Evolutionary conservation across 2,113 vertebrate species (phyloP).

Genomic region (Plecotus auritus): DNA sequence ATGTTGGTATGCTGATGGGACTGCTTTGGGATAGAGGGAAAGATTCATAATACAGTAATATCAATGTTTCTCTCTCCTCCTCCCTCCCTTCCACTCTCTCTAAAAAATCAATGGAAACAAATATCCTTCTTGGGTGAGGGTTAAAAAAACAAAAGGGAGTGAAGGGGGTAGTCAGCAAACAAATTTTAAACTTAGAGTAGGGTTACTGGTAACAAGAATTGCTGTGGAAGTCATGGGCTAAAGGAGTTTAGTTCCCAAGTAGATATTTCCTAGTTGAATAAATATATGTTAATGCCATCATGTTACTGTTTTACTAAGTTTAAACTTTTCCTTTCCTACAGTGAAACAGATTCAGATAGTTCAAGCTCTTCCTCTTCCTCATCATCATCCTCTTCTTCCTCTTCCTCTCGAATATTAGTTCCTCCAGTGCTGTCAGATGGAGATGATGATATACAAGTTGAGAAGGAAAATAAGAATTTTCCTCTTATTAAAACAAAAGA

Average conservation of each 20-base stretch:
- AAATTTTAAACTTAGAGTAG: not conserved
- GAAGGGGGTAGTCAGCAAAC: not conserved
- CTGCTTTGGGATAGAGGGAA: too few species aligned
- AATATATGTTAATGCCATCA: not conserved
- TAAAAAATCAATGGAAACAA: too few species aligned
- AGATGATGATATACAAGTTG: conserved; percentile 70
- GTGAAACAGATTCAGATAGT: conserved; percentile 81
- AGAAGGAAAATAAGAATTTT: conserved; percentile 69
- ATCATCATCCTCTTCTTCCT: conserved; percentile 65
- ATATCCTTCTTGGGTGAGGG: too few species aligned
- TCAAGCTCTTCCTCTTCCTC: conserved; percentile 75
- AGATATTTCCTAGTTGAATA: not conserved
- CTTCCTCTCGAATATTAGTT: conserved; percentile 37
- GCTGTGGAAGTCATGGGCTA: not conserved
- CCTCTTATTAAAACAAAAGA: conserved; percentile 80
- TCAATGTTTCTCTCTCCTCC: too few species aligned
- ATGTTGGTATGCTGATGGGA: not conserved
- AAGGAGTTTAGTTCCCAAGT: not conserved
- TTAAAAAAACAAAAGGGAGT: not conserved
- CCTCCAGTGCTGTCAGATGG: conserved; percentile 76
- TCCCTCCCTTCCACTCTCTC: too few species aligned
- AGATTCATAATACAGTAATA: not conserved
- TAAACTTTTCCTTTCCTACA: conserved; percentile 55
- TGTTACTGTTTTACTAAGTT: not conserved
- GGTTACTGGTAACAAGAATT: not conserved